Evolutionary conservation across 2,888 invertebrate species (phyloP).

Genomic region (Therioaphis trifolii): DNA sequence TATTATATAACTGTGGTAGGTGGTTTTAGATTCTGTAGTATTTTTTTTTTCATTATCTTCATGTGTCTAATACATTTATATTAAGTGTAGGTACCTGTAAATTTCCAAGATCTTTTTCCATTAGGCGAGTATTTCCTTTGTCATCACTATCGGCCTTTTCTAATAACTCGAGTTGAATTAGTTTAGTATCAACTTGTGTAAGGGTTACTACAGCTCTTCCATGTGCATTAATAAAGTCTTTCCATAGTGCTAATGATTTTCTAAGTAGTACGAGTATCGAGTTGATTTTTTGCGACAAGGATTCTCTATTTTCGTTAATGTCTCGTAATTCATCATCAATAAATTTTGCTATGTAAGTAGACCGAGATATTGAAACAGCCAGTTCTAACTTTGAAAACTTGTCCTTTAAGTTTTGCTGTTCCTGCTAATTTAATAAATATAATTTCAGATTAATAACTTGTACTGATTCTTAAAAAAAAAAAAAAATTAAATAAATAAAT

Average conservation of each 20-base stretch:
- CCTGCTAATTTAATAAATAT: slow-evolving; percentile 29
- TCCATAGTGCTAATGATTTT: slow-evolving; percentile 74
- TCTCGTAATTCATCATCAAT: slow-evolving; percentile 69
- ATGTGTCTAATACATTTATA: no score
- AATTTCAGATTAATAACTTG: neutral
- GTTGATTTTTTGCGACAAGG: slow-evolving; percentile 34
- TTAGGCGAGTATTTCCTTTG: slow-evolving; percentile 26
- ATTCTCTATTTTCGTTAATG: slow-evolving; percentile 42
- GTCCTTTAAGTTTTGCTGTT: slow-evolving; percentile 51
- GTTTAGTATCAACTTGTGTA: slow-evolving; percentile 78
- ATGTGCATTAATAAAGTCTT: slow-evolving; percentile 79
- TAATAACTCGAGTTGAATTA: slow-evolving; percentile 78
- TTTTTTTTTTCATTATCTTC: no score
- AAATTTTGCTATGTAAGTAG: slow-evolving; percentile 72
- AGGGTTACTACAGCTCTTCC: slow-evolving; percentile 78
- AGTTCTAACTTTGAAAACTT: slow-evolving; percentile 69
- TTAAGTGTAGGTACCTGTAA: slow-evolving; percentile 39
- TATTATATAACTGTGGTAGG: no score
- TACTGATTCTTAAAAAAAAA: neutral
- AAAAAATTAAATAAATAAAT: no score
- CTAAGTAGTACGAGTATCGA: slow-evolving; percentile 70
- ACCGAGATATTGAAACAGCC: slow-evolving; percentile 70
- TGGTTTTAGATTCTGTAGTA: neutral
- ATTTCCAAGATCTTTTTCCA: slow-evolving; percentile 52
- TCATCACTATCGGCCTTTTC: slow-evolving; percentile 57